Conservation (phyloP, 2,888 invertebrate species). For the Papilio gigon region DNA sequence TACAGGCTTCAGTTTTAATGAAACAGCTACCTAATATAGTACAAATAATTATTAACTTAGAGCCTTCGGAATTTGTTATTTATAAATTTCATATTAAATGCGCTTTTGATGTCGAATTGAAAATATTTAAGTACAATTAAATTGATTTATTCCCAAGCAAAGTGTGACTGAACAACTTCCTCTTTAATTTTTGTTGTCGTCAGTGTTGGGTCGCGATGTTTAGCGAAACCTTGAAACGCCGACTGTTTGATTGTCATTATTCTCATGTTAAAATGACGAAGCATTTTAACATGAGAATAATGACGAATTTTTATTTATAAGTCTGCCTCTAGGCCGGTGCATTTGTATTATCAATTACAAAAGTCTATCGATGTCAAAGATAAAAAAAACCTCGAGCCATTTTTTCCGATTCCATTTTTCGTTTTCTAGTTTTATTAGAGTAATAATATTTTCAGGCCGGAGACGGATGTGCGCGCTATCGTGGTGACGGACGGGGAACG, state of each 20-base stretch:
- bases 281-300: background rate
- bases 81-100: no score
- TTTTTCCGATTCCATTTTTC: no score
- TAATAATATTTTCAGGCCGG: slow-evolving; percentile 85
- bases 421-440: no score
- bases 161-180: slow-evolving; percentile 27
- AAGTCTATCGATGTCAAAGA: no score
- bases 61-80: no score
- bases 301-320: background rate
- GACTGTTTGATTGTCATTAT: background rate
- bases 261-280: slow-evolving; percentile 1
- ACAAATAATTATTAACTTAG: slow-evolving; percentile 8
- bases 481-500: slow-evolving; percentile 99
- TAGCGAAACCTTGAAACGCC: background rate
- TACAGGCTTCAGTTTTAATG: background rate
- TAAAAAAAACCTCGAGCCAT: no score
- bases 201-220: slow-evolving; percentile 7
- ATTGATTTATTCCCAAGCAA: slow-evolving; percentile 14
- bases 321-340: background rate
- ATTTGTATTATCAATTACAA: background rate
- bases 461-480: slow-evolving; percentile 91
- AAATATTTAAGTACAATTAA: background rate
- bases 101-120: background rate
- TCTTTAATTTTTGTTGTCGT: slow-evolving; percentile 6
- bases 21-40: background rate